These are phyloP conservation scores for Atopsyche davidsoni DNA, from an alignment of 1,140 invertebrate species.

Conservation along the genomic window DNA sequence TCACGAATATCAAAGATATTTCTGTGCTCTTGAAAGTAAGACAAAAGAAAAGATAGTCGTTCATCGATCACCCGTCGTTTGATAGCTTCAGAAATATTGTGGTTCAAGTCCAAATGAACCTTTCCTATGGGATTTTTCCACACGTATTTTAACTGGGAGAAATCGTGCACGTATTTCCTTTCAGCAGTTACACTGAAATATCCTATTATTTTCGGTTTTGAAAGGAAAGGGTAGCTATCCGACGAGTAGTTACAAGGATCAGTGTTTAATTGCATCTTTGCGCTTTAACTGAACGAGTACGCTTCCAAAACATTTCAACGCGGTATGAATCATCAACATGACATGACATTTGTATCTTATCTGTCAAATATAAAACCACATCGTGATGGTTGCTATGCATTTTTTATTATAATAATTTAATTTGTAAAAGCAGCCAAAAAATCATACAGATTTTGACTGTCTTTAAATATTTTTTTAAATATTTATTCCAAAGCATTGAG, in stretches of 20 bases:
- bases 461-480: no score
- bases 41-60: conserved; percentile 1
- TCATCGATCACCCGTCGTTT: conserved; percentile 2
- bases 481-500: no score
- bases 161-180: conserved; percentile 10
- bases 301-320: no score
- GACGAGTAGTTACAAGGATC: conserved; percentile 3
- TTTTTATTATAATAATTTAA: no score
- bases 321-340: no score
- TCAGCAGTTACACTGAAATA: conserved; percentile 17
- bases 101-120: conserved; percentile 10
- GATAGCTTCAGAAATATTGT: not conserved
- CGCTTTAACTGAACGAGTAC: no score
- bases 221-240: not conserved
- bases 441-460: no score
- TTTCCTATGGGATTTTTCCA: not conserved
- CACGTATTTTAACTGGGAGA: conserved; percentile 7
- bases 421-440: no score
- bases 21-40: conserved; percentile 5
- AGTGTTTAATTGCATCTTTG: conserved; percentile 19
- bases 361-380: no score
- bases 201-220: conserved; percentile 11
- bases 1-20: conserved; percentile 4
- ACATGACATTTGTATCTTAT: no score
- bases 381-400: no score